These are phyloP conservation scores for Eumerus sabulonum DNA, from an alignment of 2,888 invertebrate species.

Conservation along the genomic window DNA sequence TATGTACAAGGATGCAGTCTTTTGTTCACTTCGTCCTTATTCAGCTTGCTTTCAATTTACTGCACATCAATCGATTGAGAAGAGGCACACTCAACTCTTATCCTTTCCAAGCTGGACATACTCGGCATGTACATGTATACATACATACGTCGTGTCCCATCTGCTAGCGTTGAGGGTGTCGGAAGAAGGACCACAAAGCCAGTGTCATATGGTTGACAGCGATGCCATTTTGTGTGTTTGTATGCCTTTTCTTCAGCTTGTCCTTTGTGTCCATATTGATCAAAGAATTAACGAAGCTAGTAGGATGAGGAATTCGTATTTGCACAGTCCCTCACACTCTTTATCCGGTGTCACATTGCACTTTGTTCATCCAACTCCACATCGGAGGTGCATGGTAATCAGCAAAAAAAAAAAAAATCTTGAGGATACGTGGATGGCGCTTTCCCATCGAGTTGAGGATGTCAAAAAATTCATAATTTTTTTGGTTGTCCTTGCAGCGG, in stretches of 20 bases:
- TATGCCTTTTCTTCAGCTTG: conserved; percentile 14
- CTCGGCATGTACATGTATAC: conserved; percentile 40
- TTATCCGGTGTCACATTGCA: conserved; percentile 65
- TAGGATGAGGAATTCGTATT: conserved; percentile 46
- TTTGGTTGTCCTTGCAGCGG: conserved; percentile 17
- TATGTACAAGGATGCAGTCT: conserved; percentile 1
- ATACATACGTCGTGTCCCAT: conserved; percentile 38
- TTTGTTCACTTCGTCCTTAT: conserved; percentile 34
- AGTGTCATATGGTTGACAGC: conserved; percentile 65
- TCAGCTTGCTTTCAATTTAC: conserved; percentile 10
- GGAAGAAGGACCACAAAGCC: conserved; percentile 52
- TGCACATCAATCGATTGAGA: conserved; percentile 37
- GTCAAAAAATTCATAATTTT: conserved; percentile 21
- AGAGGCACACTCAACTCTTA: neutral
- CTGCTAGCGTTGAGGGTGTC: conserved; percentile 51
- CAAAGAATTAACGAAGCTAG: conserved; percentile 51
- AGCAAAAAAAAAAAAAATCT: conserved; percentile 27
- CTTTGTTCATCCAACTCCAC: conserved; percentile 18
- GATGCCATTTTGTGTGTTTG: conserved; percentile 28
- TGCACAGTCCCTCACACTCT: conserved; percentile 39
- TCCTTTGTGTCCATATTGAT: conserved; percentile 39
- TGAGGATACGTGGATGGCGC: neutral
- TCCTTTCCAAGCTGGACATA: conserved; percentile 26
- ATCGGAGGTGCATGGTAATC: conserved; percentile 36
- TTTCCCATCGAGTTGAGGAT: conserved; percentile 21